Evolutionary conservation across 2,888 invertebrate species (phyloP), one percentile per base, ranked within the genome.

Genomic region (Trichogramma dendrolimi): DNA sequence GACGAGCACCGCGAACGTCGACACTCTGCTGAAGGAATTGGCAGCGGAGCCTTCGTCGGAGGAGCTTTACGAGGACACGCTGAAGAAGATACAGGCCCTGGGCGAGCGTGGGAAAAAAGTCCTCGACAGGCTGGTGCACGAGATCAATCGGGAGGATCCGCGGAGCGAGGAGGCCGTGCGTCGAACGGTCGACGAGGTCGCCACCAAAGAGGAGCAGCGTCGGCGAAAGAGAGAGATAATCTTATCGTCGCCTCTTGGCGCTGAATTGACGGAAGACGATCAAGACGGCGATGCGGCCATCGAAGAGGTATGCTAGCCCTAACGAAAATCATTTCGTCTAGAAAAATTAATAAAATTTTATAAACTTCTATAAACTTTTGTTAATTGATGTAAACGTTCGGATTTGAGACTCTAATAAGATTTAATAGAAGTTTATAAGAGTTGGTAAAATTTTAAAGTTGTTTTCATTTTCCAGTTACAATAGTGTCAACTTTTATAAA

Each of bases 51-150:
- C 59, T 2, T 66, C 67, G 6, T 83, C 83, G 0, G 78, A 76
- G 44, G 88, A 88, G 73, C 81, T 87, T 0, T 84, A 86, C 59
- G 81, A 83, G 67, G 85, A 85, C 27, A 83, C 88, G 0, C 72
- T 87, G 38, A 78, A 79, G 11, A 84, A 83, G 70, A 75, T 88
- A 0, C 81, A 82, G 65, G 80, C 81, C 0, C 71, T 88, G 8
- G 88, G 88, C 0, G 80, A 81, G 1, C 81, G 82, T 55, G 87
- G 87, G 0, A 81, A 82, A 61, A 75, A 81, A 43, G 83, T 88
- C 5, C 73, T 88, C 54, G 72, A 81, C 14, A 82, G 77, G 67
- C 76, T 88, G 1, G 86, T 86, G 61, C 73, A 82, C 44, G 80
- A 80, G 67, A 74, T 80, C 43, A 71, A 71, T 60, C 70, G 68